Evolutionary conservation across 2,797 vertebrate species (phyloP).

Genomic region (Rachycentron canadum): DNA sequence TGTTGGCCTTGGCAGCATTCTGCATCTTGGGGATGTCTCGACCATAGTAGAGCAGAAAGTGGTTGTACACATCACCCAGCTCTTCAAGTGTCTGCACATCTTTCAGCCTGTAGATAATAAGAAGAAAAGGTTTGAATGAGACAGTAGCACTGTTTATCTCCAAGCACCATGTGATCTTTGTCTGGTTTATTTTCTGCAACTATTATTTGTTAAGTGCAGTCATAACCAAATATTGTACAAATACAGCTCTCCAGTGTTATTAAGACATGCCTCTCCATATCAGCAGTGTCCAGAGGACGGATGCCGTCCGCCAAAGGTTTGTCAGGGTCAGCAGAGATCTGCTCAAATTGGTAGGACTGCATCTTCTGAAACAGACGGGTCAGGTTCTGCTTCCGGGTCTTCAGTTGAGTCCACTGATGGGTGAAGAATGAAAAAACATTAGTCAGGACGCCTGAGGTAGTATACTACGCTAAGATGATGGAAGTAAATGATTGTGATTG

Average conservation of each 20-base stretch:
- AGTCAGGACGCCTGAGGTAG: slow-evolving; percentile 1
- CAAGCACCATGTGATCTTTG: not conserved
- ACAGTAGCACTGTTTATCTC: not conserved
- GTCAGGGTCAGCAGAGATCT: slow-evolving; percentile 98
- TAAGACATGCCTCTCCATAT: slow-evolving; percentile 92
- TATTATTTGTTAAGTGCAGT: not conserved
- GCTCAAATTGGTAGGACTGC: slow-evolving; percentile 98
- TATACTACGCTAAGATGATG: not conserved
- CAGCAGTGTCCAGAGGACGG: slow-evolving; percentile 94
- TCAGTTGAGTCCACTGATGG: slow-evolving; percentile 96
- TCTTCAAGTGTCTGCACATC: slow-evolving; percentile 98
- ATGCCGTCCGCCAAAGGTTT: slow-evolving; percentile 97
- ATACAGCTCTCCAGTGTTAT: not conserved
- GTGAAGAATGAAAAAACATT: not conserved
- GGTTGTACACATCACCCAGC: slow-evolving; percentile 96
- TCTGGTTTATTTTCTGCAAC: not conserved
- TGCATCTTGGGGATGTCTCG: slow-evolving; percentile 99
- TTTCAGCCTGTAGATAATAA: slow-evolving; percentile 87
- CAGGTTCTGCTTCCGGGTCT: slow-evolving; percentile 96
- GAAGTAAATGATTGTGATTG: not conserved
- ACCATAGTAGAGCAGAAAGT: slow-evolving; percentile 98
- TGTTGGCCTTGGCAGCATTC: slow-evolving; percentile 92
- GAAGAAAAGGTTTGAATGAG: not conserved
- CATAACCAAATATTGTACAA: not conserved
- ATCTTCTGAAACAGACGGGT: slow-evolving; percentile 97